These are phyloP conservation scores for Chloropsis hardwickii DNA, from an alignment of 2,113 vertebrate genomes.

Conservation along the genomic window DNA sequence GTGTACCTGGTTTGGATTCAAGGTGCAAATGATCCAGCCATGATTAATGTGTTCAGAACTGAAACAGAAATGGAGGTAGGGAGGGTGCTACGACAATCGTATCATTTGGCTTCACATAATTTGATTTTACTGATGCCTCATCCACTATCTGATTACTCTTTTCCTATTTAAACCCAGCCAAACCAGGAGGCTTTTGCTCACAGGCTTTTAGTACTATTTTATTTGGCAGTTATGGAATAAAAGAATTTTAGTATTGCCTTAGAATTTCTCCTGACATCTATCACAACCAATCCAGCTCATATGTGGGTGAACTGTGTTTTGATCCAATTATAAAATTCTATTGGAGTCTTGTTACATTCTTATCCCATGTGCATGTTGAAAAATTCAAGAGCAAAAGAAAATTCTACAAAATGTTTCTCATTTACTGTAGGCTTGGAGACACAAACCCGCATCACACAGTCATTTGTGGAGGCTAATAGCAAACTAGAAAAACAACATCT, in stretches of 20 bases:
- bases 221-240: conserved; percentile 61
- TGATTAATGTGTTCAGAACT: not conserved
- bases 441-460: not conserved
- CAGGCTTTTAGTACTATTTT: conserved; percentile 54
- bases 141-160: conserved; percentile 24
- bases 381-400: conserved; percentile 46
- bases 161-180: conserved; percentile 30
- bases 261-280: conserved; percentile 64
- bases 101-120: not conserved
- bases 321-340: conserved; percentile 61
- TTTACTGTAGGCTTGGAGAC: conserved; percentile 42
- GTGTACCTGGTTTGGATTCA: not conserved
- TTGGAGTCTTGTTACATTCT: conserved; percentile 53
- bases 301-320: conserved; percentile 64
- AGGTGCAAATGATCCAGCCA: not conserved
- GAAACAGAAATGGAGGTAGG: not conserved
- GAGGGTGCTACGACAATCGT: not conserved
- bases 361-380: conserved; percentile 45
- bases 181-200: conserved; percentile 52
- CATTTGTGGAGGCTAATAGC: conserved; percentile 10
- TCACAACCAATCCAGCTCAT: conserved; percentile 57
- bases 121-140: conserved; percentile 29
- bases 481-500: not conserved
- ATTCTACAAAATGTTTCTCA: conserved; percentile 42
- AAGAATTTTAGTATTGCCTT: conserved; percentile 52